phyloP scores from a whole-genome alignment of 2,888 invertebrate genomes.

The Sarcophaga variegata region DNA sequence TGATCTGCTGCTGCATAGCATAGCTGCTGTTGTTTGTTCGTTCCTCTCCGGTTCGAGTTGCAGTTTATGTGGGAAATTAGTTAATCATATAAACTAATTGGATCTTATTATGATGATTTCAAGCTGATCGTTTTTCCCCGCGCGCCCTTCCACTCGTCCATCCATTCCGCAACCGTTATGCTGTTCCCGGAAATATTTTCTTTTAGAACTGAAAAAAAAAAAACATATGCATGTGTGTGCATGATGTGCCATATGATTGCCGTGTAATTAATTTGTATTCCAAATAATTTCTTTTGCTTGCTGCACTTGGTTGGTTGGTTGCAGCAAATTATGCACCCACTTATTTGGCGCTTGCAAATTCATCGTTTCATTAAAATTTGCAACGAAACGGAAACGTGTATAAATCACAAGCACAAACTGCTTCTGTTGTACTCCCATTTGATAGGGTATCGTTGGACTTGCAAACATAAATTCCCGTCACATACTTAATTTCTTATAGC shows the following conservation, averaged over 20 bases:
- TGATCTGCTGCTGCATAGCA: constrained; percentile 21
- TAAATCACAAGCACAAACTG: constrained; percentile 74
- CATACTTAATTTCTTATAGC: neutral
- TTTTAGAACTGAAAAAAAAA: neutral
- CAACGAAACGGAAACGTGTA: constrained; percentile 79
- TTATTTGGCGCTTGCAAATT: constrained; percentile 78
- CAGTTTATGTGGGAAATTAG: constrained; percentile 68
- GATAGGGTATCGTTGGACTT: constrained; percentile 48
- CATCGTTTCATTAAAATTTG: constrained; percentile 79
- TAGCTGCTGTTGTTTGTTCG: constrained; percentile 6
- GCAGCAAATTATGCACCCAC: constrained; percentile 56
- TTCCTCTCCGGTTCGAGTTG: neutral
- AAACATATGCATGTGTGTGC: constrained; percentile 17
- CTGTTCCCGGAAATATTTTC: constrained; percentile 67
- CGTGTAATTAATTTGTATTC: constrained; percentile 67
- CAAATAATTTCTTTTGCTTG: constrained; percentile 50
- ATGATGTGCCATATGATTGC: constrained; percentile 41
- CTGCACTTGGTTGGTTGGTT: neutral
- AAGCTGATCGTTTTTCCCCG: constrained; percentile 47
- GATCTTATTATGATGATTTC: constrained; percentile 59
- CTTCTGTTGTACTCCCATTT: neutral
- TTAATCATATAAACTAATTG: constrained; percentile 69
- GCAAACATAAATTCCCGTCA: constrained; percentile 69
- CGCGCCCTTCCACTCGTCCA: neutral
- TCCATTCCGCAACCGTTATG: neutral